Evolutionary conservation across 2,113 vertebrate species (phyloP).

Genomic region (Athene cunicularia): DNA sequence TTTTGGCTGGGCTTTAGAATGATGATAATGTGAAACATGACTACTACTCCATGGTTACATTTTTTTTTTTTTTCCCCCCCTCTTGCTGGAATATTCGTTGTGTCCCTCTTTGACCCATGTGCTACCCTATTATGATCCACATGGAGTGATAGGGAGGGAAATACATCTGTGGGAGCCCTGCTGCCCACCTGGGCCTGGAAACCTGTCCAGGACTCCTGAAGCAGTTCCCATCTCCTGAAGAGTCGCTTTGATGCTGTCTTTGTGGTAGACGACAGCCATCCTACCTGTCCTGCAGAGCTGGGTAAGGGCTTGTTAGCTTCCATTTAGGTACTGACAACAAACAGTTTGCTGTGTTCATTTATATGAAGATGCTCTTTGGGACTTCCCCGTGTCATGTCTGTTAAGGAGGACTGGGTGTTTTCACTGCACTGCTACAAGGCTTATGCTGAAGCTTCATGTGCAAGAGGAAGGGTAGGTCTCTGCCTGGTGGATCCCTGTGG

Average conservation of each 20-base stretch:
- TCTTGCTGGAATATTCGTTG: background rate
- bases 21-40: slow-evolving; percentile 74
- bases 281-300: background rate
- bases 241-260: background rate
- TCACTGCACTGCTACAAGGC: background rate
- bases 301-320: background rate
- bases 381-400: no score
- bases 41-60: slow-evolving; percentile 30
- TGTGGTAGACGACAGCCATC: background rate
- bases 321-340: background rate
- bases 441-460: background rate
- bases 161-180: background rate
- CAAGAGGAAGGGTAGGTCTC: background rate
- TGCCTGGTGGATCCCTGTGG: background rate
- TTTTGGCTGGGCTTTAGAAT: slow-evolving; percentile 68
- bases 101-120: background rate
- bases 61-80: background rate
- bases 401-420: background rate
- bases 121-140: background rate
- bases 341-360: background rate
- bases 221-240: background rate
- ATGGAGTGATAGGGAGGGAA: background rate
- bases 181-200: background rate
- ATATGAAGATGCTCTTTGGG: background rate
- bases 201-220: background rate